A percentile compares a stretch with the other conserved stretches of the same genome.
Conservation (phyloP, 2,888 invertebrate species). For the Sarcophaga caerulescens region DNA sequence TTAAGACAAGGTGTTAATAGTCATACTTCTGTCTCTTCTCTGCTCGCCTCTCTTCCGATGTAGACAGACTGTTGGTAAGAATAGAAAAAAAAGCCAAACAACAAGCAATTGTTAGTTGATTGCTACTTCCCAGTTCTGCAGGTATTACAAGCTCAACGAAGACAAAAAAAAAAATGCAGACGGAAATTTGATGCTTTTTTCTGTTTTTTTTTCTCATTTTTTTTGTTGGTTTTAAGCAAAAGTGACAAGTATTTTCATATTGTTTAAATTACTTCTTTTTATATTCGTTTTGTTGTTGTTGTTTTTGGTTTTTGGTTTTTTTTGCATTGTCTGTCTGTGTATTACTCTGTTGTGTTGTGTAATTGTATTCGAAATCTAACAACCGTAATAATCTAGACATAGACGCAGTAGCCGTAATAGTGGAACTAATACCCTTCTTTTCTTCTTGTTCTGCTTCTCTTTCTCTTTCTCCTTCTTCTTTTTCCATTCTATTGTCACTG, state of each 20-base stretch:
- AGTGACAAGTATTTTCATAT: constrained; percentile 54
- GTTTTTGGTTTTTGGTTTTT: too few relatives aligned
- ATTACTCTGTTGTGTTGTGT: constrained; percentile 26
- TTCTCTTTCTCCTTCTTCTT: not conserved
- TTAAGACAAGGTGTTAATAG: constrained; percentile 59
- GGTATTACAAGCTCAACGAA: constrained; percentile 24
- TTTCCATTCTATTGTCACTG: constrained; percentile 35
- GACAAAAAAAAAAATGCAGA: constrained; percentile 1
- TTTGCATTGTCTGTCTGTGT: not conserved
- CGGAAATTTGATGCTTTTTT: constrained; percentile 59
- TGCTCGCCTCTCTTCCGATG: not conserved
- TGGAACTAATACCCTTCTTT: not conserved
- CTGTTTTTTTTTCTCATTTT: not conserved
- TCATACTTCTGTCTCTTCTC: constrained; percentile 35
- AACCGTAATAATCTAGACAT: constrained; percentile 56
- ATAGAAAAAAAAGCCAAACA: not conserved
- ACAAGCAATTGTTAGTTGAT: constrained; percentile 42
- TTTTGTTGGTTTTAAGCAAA: constrained; percentile 39
- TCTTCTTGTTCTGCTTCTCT: too few relatives aligned
- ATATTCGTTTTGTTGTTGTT: constrained; percentile 17
- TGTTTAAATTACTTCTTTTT: constrained; percentile 48
- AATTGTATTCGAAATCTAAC: constrained; percentile 58
- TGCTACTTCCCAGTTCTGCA: constrained; percentile 55
- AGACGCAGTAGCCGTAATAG: constrained; percentile 25
- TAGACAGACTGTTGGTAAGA: not conserved